Evolutionary conservation across 2,113 vertebrate genomes (phyloP), one percentile per base, ranked within the genome.

Genomic region (Empidonax traillii): DNA sequence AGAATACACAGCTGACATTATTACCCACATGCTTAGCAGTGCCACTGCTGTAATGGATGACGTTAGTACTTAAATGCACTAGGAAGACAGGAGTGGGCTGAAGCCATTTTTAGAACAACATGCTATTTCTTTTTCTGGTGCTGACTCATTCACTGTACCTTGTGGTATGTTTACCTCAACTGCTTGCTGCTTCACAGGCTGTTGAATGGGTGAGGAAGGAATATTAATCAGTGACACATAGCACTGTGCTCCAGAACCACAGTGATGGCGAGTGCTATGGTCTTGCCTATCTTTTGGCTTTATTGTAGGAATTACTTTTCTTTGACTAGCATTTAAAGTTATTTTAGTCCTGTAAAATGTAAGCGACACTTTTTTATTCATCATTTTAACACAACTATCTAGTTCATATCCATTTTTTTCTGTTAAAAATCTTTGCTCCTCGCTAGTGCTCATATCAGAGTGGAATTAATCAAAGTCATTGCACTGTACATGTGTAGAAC

Each of bases 81-180:
- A 76, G 81, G 92, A 94, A 96, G 93, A 87, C 72, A 91, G 71
- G 89, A 95, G 94, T 94, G 94, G 95, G 95, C 31, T 90, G 93
- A 87, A 87, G 75, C 75, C 81, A 51, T 86, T 96, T 96, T 97
- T 97, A 97, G 95, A 96, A 94, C 74, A 92, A 94, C 80, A 85
- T 58, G 86, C 87, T 97, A 92, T 94, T 96, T 95, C 95, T 76
- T 92, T 90, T 90, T 91, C 87, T 73, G 77, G 67, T 94, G 94
- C 94, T 97, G 96, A 97, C 73, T 97, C 94, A 96, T 81, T 93
- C 94, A 79, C 76, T 92, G 94, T 94, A 94, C 89, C 85, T 92
- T 94, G 86, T 87, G 77, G 67, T 90, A 71, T 93, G 89, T 96
- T 96, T 96, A 93, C 68, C 79, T 80, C 62, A 43, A 77, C 43